Base-by-base conservation (phyloP, 2,113 vertebrate genomes). In the Megaleporinus macrocephalus region DNA sequence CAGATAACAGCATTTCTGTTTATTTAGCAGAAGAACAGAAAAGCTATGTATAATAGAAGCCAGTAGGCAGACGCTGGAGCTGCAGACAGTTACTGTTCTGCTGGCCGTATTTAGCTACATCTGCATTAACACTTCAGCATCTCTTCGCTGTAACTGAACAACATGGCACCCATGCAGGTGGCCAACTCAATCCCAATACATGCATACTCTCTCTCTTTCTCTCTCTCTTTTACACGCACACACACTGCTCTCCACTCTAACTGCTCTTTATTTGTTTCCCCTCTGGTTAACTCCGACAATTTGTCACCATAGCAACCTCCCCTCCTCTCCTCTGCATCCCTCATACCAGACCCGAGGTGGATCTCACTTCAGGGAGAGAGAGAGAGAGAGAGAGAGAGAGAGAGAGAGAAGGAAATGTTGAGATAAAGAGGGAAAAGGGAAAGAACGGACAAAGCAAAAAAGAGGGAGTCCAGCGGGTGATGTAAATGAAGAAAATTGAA, bases 251-350 rank as follows among this genome's bases (percentile, higher is more conserved):
- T 75, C 33, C 47, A 65, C 36, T 62, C 85, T 75, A 62, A 49
- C 49, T 65, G 65, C 81, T 81, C 79, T 74, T 84, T 88, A 79
- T 86, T 86, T 80, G 83, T 83, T 86, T 88, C 74, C 77, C 73
- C 79, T 76, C 82, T 68, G 76, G 75, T 84, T 82, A 79, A 80
- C 85, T 81, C 79, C 24, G 53, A 82, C 79, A 82, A 84, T 85
- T 85, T 88, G 85, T 88, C 80, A 70, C 83, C 83, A 87, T 87
- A 83, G 83, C 71, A 85, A 88, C 83, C 61, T 76, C 53, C 79
- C 83, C 84, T 71, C 44, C 72, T 81, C 51, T 84, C n/a, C 68
- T 41, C 76, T 13, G 13, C 65, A 70, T 71, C 57, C 57, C 75
- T 81, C 70, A 75, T 62, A 61, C 47, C 65, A 55, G 27, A 57